phyloP scores from a whole-genome alignment of 2,797 vertebrate genomes.

The Salmo trutta region DNA sequence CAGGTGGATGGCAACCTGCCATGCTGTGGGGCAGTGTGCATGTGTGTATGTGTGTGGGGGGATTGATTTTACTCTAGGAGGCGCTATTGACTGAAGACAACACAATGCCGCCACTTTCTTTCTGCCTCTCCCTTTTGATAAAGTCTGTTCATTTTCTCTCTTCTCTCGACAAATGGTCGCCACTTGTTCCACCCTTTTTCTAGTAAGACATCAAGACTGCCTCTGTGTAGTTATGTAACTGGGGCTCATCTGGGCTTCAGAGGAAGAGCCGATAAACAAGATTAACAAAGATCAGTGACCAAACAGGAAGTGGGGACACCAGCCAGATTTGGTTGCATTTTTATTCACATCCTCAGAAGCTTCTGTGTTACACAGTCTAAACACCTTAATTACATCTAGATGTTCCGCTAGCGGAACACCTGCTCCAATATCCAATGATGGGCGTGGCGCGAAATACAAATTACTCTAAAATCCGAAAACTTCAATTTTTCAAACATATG shows the following conservation, averaged over 20 bases:
- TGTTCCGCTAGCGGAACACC: no score
- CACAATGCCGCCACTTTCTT: neutral
- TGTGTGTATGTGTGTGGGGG: neutral
- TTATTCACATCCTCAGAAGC: neutral
- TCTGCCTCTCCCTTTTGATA: neutral
- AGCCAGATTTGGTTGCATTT: neutral
- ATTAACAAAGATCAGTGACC: neutral
- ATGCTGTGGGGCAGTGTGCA: neutral
- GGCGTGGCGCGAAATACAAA: no score
- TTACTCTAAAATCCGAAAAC: no score
- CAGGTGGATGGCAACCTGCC: neutral
- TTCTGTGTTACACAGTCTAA: neutral
- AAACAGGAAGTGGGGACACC: conserved; percentile 4
- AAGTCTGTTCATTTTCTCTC: neutral
- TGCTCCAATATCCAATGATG: no score
- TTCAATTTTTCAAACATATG: no score
- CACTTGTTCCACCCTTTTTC: neutral
- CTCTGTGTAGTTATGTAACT: neutral
- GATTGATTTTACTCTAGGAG: neutral
- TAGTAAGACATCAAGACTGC: neutral
- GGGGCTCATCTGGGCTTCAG: neutral
- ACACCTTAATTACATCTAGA: no score
- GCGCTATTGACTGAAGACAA: neutral
- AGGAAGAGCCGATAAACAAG: neutral
- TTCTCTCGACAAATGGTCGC: neutral